Evolutionary conservation across 2,797 vertebrate species (phyloP), one percentile per base, ranked within the genome.

Genomic region (Prionace glauca): DNA sequence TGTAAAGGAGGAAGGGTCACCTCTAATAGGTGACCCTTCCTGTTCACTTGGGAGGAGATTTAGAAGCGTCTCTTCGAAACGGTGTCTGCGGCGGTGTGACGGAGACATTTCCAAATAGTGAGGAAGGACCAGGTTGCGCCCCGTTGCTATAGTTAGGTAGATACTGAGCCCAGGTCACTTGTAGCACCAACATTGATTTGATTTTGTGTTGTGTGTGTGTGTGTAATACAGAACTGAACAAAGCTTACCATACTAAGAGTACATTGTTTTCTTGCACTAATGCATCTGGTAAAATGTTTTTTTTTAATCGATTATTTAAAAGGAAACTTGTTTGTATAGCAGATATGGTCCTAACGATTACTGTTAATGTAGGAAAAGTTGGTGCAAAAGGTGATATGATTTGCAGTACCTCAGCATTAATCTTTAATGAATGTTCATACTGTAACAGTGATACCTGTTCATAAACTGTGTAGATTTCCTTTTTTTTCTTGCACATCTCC

Each of bases 321-420:
- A 95, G n/a, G 74, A 95, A 77, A 95, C 93, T 95, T 95, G 93
- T 95, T 95, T 95, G 93, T 95, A 95, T 77, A 95, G 93, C 69
- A 95, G 93, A 95, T 29, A 41, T 95, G 93, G 69, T 95, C 93
- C 93, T 95, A 77, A 95, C 71, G 71, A 95, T 95, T 95, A 95
- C 93, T 95, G 93, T 95, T 95, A 95, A 77, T 95, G 93, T 95
- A 95, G 93, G 71, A 95, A 77, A 91, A 91, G 41, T 74, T 94
- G 93, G 93, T 77, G 93, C 93, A 95, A 95, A 95, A 95, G 36
- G 93, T 60, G 93, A 95, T 95, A 95, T 95, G 72, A 95, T 95
- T 95, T 95, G 67, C 93, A 95, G 93, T 95, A 95, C 93, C 93
- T 95, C 93, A 95, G 45, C 93, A 95, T 95, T 95, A 95, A 95